Evolutionary conservation across 35 echinoderm and acorn worm species (phyloP), one percentile per base, ranked within the genome.

Genomic region (Patiria miniata): DNA sequence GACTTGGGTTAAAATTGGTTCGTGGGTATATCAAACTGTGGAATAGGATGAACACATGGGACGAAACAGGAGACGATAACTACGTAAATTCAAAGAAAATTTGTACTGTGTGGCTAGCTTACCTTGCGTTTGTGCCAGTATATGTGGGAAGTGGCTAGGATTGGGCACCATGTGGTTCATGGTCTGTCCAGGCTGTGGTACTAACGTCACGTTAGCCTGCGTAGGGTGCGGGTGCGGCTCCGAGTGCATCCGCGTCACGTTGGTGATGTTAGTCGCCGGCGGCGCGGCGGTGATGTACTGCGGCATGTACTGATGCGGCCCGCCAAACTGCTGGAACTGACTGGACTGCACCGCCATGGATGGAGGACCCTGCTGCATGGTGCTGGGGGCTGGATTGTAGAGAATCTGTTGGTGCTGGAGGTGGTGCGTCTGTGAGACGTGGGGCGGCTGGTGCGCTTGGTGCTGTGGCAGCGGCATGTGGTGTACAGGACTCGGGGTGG

Each of bases 261-360:
- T 90, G 87, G 87, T 90, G 52, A 90, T 90, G 57, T 90, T 90
- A 23, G 86, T 33, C 39, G 78, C 86, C 39, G 42, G 50, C 32
- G 73, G 40, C 26, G 77, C n/a, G 34, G 77, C 30, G 52, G 87
- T 15, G 38, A 81, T 47, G 36, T 65, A 65, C 23, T 85, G 83
- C 17, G 53, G 79, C 42, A 47, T 12, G 34, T 86, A 65, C 34
- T 33, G 85, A 7, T 28, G 39, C 44, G 52, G 40, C 2, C 28
- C 38, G 14, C 34, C 39, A 69, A 87, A 78, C 16, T 79, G 68
- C 30, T 82, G 80, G 37, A 69, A 22, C 60, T 79, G 73, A n/a
- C 57, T 81, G 19, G 58, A 80, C 39, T 90, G 86, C n/a, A 16
- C 33, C 16, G 40, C 86, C 51, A 57, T 57, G 47, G 32, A 29